Evolutionary conservation across 2,888 invertebrate species (phyloP), one percentile per base, ranked within the genome.

Genomic region (Thecophora atra): DNA sequence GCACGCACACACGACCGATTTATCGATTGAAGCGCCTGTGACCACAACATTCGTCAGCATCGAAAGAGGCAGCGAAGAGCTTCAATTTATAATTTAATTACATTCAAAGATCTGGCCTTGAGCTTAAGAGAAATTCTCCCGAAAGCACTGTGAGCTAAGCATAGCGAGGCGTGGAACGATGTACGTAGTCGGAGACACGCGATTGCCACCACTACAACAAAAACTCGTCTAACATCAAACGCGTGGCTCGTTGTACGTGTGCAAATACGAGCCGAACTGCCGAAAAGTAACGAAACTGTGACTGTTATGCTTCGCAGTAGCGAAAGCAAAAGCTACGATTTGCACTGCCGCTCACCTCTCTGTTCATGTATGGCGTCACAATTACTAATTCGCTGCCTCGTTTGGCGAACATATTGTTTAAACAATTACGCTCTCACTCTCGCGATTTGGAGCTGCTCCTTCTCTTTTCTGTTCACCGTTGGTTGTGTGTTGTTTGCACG

Each of bases 341-440:
- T n/a, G 6, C 8, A 37, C 7, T 37, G 6, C 37, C 37, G 6
- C 37, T 13, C 42, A 42, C 17, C 30, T 8, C 37, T 37, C 37
- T 37, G 62, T 42, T 15, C n/a, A 37, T 62, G 21, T 7, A 13
- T 21, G 37, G 30, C 17, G n/a, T n/a, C 30, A 21, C 19, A n/a
- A 19, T 37, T n/a, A 19, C 7, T 30, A 4, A 2, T 42, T 37
- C 7, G 37, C 11, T 37, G 7, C 37, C 37, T 37, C 37, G 30
- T 37, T 26, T 60, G n/a, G n/a, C n/a, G n/a, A 37, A 19, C 13
- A 11, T 17, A 54, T 54, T 37, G 28, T 66, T 54, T 54, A 21
- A 67, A 42, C 21, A 67, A 56, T 54, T 67, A n/a, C 56, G n/a
- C 67, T 28, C 52, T 21, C 37, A 28, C 54, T 66, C 19, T 30